phyloP scores from a whole-genome alignment of 2,888 invertebrate species.

The Scrobipalpa costella region DNA sequence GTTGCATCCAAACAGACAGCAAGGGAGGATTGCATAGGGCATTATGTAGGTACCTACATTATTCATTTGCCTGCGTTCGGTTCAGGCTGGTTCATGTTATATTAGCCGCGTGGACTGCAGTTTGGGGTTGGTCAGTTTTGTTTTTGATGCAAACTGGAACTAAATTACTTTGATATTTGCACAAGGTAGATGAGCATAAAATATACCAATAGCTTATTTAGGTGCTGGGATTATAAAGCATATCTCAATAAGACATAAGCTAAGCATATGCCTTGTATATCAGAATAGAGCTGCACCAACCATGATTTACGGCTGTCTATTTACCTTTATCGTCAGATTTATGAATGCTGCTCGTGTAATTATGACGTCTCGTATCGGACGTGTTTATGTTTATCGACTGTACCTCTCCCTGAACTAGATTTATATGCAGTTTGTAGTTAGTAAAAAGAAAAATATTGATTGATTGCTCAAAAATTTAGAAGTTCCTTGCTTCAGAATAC shows the following conservation, averaged over 20 bases:
- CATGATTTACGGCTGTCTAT: slow-evolving; percentile 54
- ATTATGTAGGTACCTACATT: background rate
- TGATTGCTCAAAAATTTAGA: too few relatives aligned
- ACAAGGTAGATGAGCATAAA: too few relatives aligned
- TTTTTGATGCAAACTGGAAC: background rate
- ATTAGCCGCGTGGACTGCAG: background rate
- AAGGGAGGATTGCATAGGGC: slow-evolving; percentile 69
- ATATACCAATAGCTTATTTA: too few relatives aligned
- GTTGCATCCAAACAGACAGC: slow-evolving; percentile 69
- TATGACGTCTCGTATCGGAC: slow-evolving; percentile 52
- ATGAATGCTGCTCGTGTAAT: slow-evolving; percentile 67
- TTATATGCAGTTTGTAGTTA: too few relatives aligned
- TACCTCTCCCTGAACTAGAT: too few relatives aligned
- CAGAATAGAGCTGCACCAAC: too few relatives aligned
- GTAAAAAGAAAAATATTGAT: too few relatives aligned
- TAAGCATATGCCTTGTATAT: too few relatives aligned
- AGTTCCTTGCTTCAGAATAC: too few relatives aligned
- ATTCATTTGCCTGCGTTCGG: background rate
- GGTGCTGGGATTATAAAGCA: too few relatives aligned
- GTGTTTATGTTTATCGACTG: background rate
- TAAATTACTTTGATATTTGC: too few relatives aligned
- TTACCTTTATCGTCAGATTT: slow-evolving; percentile 63
- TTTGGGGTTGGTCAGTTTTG: background rate
- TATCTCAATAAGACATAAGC: too few relatives aligned
- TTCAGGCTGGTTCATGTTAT: background rate